Conservation (phyloP, 2,797 vertebrate species). For the Channallabes apus region DNA sequence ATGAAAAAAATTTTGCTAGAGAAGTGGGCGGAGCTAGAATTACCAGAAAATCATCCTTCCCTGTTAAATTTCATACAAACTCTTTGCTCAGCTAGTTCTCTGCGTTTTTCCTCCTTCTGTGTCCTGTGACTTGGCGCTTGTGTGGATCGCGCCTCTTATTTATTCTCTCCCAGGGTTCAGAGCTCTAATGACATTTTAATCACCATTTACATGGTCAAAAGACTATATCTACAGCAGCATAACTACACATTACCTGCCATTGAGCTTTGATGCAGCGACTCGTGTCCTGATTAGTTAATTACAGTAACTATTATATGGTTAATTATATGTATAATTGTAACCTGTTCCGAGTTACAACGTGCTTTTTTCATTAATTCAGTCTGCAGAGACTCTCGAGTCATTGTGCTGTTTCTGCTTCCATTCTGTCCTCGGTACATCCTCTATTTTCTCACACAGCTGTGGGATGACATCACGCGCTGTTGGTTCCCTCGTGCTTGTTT, state of each 20-base stretch:
- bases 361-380: neutral
- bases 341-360: neutral
- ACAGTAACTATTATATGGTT: constrained; percentile 13
- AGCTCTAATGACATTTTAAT: constrained; percentile 22
- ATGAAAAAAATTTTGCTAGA: neutral
- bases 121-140: neutral
- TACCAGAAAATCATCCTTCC: neutral
- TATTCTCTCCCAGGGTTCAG: neutral
- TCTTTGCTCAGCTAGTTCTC: neutral
- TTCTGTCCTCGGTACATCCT: neutral
- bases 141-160: neutral
- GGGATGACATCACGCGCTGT: neutral
- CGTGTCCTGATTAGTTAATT: constrained; percentile 24
- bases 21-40: neutral
- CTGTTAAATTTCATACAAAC: no score
- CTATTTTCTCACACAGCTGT: neutral
- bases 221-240: neutral
- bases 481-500: neutral
- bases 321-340: constrained; percentile 26
- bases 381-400: constrained; percentile 7
- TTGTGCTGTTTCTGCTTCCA: neutral
- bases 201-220: constrained; percentile 8
- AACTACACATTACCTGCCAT: constrained; percentile 8
- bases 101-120: neutral
- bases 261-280: constrained; percentile 7